Conservation (phyloP, 1,140 invertebrate genomes). For the Drosophila serrata region DNA sequence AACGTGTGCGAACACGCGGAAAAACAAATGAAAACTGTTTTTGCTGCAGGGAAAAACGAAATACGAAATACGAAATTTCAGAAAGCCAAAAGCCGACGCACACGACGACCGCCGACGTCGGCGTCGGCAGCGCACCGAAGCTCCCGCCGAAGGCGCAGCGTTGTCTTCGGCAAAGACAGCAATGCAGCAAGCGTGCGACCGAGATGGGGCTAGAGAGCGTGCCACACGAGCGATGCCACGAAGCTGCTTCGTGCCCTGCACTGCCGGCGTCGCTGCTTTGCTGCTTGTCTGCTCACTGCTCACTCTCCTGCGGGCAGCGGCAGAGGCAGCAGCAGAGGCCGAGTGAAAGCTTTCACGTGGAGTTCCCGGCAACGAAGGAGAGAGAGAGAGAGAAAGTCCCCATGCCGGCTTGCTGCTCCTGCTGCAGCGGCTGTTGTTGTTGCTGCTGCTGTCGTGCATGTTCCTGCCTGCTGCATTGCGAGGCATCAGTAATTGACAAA, state of each 20-base stretch:
- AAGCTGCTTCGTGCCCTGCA: conserved; percentile 13
- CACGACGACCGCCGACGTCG: conserved; percentile 17
- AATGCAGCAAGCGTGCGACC: conserved; percentile 30
- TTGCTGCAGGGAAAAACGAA: conserved; percentile 68
- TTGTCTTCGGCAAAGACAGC: conserved; percentile 21
- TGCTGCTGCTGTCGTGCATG: conserved; percentile 13
- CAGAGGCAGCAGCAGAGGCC: conserved; percentile 5
- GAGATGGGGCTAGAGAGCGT: conserved; percentile 44
- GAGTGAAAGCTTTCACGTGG: conserved; percentile 25
- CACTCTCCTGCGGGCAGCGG: conserved; percentile 15
- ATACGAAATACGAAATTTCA: conserved; percentile 32
- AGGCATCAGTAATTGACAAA: conserved; percentile 49
- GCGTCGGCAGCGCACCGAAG: conserved; percentile 31
- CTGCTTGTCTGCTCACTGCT: conserved; percentile 2
- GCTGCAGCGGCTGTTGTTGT: conserved; percentile 14
- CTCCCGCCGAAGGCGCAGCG: conserved; percentile 7
- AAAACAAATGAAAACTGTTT: conserved; percentile 85
- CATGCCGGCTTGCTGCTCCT: conserved; percentile 7
- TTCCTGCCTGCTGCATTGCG: conserved; percentile 28
- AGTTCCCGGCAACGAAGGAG: conserved; percentile 11
- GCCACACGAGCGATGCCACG: background rate
- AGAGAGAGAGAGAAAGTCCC: background rate
- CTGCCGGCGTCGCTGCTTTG: conserved; percentile 10
- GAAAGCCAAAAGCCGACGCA: conserved; percentile 32
- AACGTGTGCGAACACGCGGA: conserved; percentile 85